Percentiles rank a stretch among this genome's conserved stretches.
These are phyloP conservation scores for Phyllostomus discolor DNA, from an alignment of 2,113 vertebrate species.

Conservation along the genomic window DNA sequence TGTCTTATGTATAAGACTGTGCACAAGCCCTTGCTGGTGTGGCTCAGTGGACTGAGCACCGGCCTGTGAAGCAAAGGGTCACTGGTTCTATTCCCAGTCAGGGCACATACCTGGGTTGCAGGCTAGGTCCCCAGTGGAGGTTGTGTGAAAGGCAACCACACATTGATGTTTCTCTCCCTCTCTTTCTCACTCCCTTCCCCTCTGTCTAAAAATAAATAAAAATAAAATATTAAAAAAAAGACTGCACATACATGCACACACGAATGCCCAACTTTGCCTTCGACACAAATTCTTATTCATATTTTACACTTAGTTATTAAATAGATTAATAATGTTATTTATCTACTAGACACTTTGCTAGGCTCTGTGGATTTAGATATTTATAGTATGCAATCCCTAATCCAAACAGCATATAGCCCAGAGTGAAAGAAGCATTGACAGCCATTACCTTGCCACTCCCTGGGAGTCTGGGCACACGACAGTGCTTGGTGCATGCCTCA, in stretches of 20 bases:
- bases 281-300: not conserved
- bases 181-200: too few relatives aligned
- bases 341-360: not conserved
- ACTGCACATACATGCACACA: too few relatives aligned
- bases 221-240: too few relatives aligned
- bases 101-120: too few relatives aligned
- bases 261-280: not conserved
- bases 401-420: not conserved
- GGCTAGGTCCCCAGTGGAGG: too few relatives aligned
- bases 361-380: not conserved
- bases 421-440: not conserved
- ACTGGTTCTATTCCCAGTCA: too few relatives aligned
- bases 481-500: accelerated
- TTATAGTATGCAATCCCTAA: not conserved
- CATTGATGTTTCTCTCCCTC: too few relatives aligned
- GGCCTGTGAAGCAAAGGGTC: too few relatives aligned
- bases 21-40: too few relatives aligned
- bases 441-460: not conserved
- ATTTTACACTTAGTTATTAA: not conserved
- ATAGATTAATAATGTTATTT: not conserved
- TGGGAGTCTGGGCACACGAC: accelerated
- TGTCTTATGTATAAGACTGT: not conserved
- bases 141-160: too few relatives aligned
- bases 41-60: too few relatives aligned
- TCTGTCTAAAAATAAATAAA: too few relatives aligned